Evolutionary conservation across 2,888 invertebrate species (phyloP).

Genomic region (Platerodrilus igneus): DNA sequence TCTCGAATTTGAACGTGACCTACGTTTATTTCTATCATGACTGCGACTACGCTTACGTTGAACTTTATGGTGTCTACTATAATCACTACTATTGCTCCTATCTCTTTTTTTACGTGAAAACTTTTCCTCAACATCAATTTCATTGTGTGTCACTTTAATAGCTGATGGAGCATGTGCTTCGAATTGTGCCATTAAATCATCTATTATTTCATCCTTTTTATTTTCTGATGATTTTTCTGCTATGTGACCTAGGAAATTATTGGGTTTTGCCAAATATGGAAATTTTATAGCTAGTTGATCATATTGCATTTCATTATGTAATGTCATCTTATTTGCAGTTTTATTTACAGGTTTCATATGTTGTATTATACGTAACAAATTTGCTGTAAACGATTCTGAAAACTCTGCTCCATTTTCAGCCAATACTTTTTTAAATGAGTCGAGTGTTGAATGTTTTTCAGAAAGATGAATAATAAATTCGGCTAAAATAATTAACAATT

Average conservation of each 20-base stretch:
- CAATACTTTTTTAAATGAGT: conserved; percentile 81
- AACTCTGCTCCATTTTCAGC: conserved; percentile 93
- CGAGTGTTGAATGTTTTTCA: conserved; percentile 79
- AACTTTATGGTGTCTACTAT: no score
- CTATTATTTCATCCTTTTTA: conserved; percentile 53
- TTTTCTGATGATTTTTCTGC: no score
- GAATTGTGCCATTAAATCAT: conserved; percentile 78
- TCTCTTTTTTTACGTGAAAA: no score
- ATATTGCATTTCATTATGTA: conserved; percentile 34
- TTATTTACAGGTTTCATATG: conserved; percentile 91
- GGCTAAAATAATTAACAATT: no score
- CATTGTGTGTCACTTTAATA: no score
- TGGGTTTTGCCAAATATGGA: conserved; percentile 77
- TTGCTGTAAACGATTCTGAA: conserved; percentile 91
- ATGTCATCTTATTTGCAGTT: conserved; percentile 39
- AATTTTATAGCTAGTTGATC: conserved; percentile 66
- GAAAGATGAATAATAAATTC: conserved; percentile 96
- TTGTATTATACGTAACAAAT: conserved; percentile 89
- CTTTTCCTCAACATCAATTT: no score
- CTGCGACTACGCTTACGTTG: conserved; percentile 11
- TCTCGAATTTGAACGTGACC: conserved; percentile 42
- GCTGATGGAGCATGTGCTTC: conserved; percentile 79
- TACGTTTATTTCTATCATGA: conserved; percentile 22
- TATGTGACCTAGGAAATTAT: conserved; percentile 59
- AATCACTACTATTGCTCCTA: conserved; percentile 17